These are phyloP conservation scores for Geothlypis trichas DNA, from an alignment of 2,113 vertebrate genomes.

Conservation along the genomic window DNA sequence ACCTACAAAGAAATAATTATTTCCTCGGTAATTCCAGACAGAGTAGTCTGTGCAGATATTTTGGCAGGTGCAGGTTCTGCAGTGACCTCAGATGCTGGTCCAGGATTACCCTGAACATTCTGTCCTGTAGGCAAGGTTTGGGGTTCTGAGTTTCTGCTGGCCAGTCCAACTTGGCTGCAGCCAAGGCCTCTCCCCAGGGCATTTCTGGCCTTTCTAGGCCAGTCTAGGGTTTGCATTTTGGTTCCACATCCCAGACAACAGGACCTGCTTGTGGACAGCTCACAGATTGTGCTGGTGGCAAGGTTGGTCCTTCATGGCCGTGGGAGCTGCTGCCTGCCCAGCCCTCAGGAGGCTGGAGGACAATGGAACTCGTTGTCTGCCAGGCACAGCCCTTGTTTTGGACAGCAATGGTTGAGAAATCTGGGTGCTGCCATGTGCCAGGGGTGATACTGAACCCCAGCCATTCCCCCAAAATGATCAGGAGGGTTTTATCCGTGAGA, in stretches of 20 bases:
- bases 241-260: not conserved
- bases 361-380: rapidly evolving
- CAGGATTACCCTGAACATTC: not conserved
- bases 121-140: not conserved
- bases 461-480: rapidly evolving
- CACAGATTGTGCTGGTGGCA: not conserved
- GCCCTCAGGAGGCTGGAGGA: not conserved
- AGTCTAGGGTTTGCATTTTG: not conserved
- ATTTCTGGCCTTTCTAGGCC: not conserved
- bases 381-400: not conserved
- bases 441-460: not conserved
- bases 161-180: not conserved
- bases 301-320: rapidly evolving
- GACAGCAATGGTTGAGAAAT: not conserved
- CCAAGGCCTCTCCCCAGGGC: not conserved
- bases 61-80: not conserved
- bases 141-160: not conserved
- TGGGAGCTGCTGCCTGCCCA: not conserved
- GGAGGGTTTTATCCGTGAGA: not conserved
- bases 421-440: rapidly evolving
- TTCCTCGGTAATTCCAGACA: not conserved
- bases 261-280: not conserved
- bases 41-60: not conserved
- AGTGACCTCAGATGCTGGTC: not conserved
- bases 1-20: not conserved